phyloP scores from a whole-genome alignment of 2,113 vertebrate species.

The Aythya baeri region DNA sequence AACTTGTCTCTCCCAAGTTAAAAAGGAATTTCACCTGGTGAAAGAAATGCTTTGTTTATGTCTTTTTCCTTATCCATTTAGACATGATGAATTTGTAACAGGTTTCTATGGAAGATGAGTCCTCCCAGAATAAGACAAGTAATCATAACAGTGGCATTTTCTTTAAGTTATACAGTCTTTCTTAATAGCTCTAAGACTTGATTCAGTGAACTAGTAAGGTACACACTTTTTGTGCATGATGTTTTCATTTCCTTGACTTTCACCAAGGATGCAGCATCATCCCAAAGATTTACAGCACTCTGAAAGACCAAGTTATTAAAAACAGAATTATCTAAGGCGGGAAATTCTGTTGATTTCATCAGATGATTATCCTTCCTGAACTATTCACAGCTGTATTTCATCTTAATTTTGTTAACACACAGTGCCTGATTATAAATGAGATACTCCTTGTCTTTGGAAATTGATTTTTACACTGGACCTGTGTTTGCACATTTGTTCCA shows the following conservation, averaged over 20 bases:
- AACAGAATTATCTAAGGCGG: background rate
- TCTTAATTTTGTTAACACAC: background rate
- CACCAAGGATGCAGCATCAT: background rate
- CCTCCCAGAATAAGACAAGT: conserved; percentile 1
- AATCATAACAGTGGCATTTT: background rate
- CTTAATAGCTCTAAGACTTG: background rate
- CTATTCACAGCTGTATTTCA: background rate
- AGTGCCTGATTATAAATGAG: background rate
- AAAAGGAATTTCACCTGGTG: background rate
- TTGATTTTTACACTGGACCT: background rate
- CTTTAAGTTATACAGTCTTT: background rate
- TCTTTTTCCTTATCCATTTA: background rate
- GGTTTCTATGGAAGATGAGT: background rate
- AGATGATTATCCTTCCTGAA: background rate
- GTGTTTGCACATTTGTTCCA: background rate
- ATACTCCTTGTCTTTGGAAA: background rate
- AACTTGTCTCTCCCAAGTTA: background rate
- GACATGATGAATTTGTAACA: background rate
- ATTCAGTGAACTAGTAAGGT: conserved; percentile 4
- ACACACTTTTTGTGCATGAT: background rate
- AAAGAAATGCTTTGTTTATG: background rate
- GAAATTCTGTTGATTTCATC: background rate
- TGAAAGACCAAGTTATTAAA: conserved; percentile 7
- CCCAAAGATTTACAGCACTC: background rate
- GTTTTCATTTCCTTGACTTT: background rate